Evolutionary conservation across 1,140 invertebrate genomes (phyloP), one percentile per base, ranked within the genome.

Genomic region (Archivesica marissinica): DNA sequence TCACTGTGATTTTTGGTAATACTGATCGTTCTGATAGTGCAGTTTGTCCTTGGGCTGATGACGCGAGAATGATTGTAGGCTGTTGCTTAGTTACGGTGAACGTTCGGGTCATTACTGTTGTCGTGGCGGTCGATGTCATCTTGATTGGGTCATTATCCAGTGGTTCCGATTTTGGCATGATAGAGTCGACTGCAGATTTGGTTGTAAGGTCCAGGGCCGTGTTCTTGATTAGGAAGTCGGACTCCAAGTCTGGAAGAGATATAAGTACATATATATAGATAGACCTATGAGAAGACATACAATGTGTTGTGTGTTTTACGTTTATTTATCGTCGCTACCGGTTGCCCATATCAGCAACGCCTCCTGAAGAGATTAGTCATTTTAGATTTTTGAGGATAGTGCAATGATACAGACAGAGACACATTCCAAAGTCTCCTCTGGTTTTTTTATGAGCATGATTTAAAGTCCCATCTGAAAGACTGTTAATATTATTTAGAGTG

Each of bases 191-290:
- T 0, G 35, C 64, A 28, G 86, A 59, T 78, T 88, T 89, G 33
- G 68, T 87, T 47, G 88, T 89, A 44, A 91, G 86, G 68, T 92
- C 89, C 20, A 89, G 56, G 44, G 90, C 88, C n/a, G 81, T 78
- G 50, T 83, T 88, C 56, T 75, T 86, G 47, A 87, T 85, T 75
- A 93, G 89, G 39, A 93, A 87, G 23, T 91, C 88, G 6, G 88
- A 78, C 61, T 91, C 92, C 61, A 91, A 85, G 54, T 93, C 92
- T 93, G 82, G 28, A 86, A 85, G 70, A 64, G n/a, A n/a, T n/a
- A n/a, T n/a, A n/a, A n/a, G n/a, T n/a, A n/a, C n/a, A n/a, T n/a
- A n/a, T n/a, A n/a, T n/a, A n/a, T n/a, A n/a, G n/a, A n/a, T n/a
- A n/a, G n/a, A n/a, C n/a, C n/a, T n/a, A n/a, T n/a, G n/a, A n/a